Base-by-base conservation (phyloP, 1,140 invertebrate genomes). In the Brachionus koreanus region DNA sequence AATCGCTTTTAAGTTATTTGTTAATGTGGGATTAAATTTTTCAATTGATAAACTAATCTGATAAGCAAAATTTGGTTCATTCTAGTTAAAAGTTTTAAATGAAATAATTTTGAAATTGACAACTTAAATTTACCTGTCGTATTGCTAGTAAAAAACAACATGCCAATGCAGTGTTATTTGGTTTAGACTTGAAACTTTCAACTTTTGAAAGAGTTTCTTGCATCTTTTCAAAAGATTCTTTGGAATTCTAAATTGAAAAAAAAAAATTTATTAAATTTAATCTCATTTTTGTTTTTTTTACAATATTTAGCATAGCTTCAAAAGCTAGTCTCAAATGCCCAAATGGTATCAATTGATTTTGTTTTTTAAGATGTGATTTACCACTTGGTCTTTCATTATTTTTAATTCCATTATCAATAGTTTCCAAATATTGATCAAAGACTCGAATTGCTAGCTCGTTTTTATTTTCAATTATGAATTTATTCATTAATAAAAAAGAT, bases 341-440 rank as follows among this genome's bases (percentile, higher is more conserved):
- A 29, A 79, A 79, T 12, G 76, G 76, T 61, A 79, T 61, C 25
- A 65, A 10, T 79, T 79, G 76, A 39, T 23, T 61, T 79, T 79
- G 76, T 10, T 61, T 79, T 79, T 65, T 57, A n/a, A 65, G 33
- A 9, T 61, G 19, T 16, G 23, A 33, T 52, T 52, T 61, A 10
- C 3, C 1, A 1, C 25, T 12, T 23, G 35, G 33, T 49, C 19
- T 10, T 9, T 25, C 19, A 19, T 74, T 46, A 46, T 46, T 9
- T 46, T 74, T 74, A 2, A 16, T 19, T 43, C 57, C 6, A 25
- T 10, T 16, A 10, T 9, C 9, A 23, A 57, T 3, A 13, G 23
- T 79, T 42, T 79, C 76, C n/a, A 79, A 65, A 65, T 61, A 79
- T n/a, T 79, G 19, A 9, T 65, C 61, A 79, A 79, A 79, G 12